Percentiles rank a stretch among this genome's conserved stretches.
phyloP scores from a whole-genome alignment of 1,140 invertebrate genomes.

The Halesus radiatus region DNA sequence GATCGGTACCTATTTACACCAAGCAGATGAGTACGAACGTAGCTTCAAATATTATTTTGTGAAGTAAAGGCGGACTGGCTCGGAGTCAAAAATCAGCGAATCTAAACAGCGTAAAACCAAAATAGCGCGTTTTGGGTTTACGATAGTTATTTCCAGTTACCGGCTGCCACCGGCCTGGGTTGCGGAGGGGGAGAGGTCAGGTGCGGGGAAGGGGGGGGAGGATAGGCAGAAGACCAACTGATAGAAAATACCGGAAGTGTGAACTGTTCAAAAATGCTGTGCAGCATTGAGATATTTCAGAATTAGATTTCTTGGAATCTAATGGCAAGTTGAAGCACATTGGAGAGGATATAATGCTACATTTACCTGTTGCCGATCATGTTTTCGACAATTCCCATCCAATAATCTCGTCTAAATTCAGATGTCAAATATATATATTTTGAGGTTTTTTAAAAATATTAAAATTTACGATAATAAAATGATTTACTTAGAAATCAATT shows the following conservation, averaged over 20 bases:
- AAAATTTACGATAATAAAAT: no score
- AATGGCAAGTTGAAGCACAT: no score
- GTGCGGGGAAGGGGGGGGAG: background rate
- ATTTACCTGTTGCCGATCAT: no score
- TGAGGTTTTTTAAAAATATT: no score
- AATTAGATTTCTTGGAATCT: background rate
- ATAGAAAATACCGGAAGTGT: conserved; percentile 23
- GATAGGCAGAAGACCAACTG: conserved; percentile 27
- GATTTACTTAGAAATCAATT: no score
- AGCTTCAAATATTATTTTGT: no score
- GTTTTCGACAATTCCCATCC: no score
- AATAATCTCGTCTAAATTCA: no score
- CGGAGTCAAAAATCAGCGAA: conserved; percentile 47
- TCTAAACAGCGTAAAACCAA: conserved; percentile 41
- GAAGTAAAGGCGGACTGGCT: conserved; percentile 33
- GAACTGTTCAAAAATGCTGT: background rate
- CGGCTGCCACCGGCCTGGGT: background rate
- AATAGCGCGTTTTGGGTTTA: conserved; percentile 47
- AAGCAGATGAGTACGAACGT: no score
- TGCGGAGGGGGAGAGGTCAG: background rate
- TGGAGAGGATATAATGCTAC: no score
- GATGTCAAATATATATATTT: no score
- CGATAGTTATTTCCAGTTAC: conserved; percentile 31
- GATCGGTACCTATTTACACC: no score
- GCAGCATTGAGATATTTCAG: conserved; percentile 9